Conservation (phyloP, 2,797 vertebrate genomes). For the Uromys caudimaculatus region DNA sequence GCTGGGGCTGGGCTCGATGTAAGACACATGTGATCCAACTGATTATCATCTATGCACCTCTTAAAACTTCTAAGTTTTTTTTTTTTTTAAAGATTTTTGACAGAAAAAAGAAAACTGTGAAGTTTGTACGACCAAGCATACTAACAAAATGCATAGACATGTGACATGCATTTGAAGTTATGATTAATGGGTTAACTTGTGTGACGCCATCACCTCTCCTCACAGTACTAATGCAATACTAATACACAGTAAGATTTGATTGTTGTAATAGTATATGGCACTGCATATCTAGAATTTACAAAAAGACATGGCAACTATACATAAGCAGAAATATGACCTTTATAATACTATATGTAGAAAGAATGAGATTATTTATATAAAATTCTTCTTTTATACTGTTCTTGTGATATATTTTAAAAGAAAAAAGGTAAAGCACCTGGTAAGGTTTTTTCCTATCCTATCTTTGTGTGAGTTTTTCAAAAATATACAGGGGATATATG, state of each 20-base stretch:
- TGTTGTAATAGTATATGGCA: background rate
- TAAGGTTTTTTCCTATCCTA: slow-evolving; percentile 8
- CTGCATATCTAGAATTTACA: background rate
- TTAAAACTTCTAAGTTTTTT: background rate
- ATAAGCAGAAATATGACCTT: slow-evolving; percentile 12
- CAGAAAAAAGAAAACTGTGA: background rate
- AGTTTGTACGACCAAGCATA: background rate
- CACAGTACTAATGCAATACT: background rate
- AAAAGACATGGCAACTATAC: background rate
- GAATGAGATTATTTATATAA: background rate
- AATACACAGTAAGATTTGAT: background rate
- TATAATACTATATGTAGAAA: background rate
- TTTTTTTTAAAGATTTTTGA: background rate
- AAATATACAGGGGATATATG: slow-evolving; percentile 7
- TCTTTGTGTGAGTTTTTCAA: slow-evolving; percentile 29
- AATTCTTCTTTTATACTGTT: slow-evolving; percentile 12
- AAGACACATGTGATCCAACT: background rate
- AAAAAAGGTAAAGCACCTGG: background rate
- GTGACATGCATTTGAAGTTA: too few relatives aligned
- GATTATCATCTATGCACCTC: background rate
- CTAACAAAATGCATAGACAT: background rate
- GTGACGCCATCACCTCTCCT: background rate
- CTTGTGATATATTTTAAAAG: background rate
- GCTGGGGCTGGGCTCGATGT: background rate
- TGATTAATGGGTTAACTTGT: background rate